Base-by-base conservation (phyloP, 2,888 invertebrate species). In the Ypsolopha scabrella region DNA sequence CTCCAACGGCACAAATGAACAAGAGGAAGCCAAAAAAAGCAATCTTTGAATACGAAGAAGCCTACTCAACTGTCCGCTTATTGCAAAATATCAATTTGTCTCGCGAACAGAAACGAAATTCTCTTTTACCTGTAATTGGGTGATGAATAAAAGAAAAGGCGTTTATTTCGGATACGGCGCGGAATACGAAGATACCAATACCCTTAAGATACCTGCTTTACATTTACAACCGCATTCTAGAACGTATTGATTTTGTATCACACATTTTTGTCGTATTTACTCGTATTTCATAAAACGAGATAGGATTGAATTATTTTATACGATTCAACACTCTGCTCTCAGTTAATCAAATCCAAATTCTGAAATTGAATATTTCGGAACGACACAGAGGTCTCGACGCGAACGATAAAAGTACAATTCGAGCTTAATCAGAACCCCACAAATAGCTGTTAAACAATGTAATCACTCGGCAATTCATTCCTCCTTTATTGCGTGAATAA, bases 41-140 rank as follows among this genome's bases (percentile, higher is more conserved):
- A 50, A 50, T 50, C 8, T 13, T 35, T 14, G 34, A 43, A 41
- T 11, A 8, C 48, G 50, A 45, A 38, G 39, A 33, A 43, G 45
- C 24, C 35, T 11, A 24, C 50, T 41, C 43, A 24, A 39, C 47
- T 46, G 51, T 47, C 41, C 51, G 35, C 54, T 54, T 52, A 54
- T 52, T 52, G 52, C 47, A 50, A 52, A 51, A 54, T 54, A 54
- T 54, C 52, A 54, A 54, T 54, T 54, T 54, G 51, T 54, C 52
- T 41, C 36, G 34, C 50, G 51, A 60, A 50, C 41, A 62, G 65
- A 64, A 80, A 75, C 77, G 79, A 76, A 75, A 73, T 75, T 78
- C 80, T 81, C 80, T 81, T 81, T 81, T 83, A 75, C 77, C 76
- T 75, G 78, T 87, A 87, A 87, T 87, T 87, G 87, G 83, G 72